Evolutionary conservation across 2,113 vertebrate species (phyloP), one percentile per base, ranked within the genome.

Genomic region (Oceanites oceanicus): DNA sequence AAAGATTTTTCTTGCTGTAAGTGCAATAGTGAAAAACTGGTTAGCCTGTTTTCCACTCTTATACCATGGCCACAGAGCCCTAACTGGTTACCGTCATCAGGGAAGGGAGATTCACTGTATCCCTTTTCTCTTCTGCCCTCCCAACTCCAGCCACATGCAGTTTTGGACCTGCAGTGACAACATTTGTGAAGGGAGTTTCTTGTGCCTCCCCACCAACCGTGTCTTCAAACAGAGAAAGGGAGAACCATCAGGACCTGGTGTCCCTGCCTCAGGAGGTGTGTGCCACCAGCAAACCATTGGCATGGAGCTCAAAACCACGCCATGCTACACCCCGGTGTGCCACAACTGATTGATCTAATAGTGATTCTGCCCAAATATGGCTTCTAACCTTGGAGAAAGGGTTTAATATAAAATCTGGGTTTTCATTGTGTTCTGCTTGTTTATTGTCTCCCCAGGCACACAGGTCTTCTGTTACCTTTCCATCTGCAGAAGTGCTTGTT

Each of bases 401-500:
- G 7, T 19, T 76, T n/a, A 30, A 15, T 15, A 56, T 6, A 2
- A 55, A 11, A 59, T 15, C 0, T 4, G 21, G 1, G 15, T 1
- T 6, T 5, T 66, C 0, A 0, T 6, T 86, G 34, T 12, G 11
- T 50, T 71, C 59, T 7, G 7, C 7, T 52, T 50, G 18, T 59
- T 75, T 12, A 12, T n/a, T 16, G 11, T 44, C 38, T 27, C n/a
- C 21, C 8, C 38, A 19, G 50, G 13, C 30, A 42, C 17, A 7
- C 14, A 14, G 49, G 17, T 52, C 7, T 50, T 30, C 53, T 10
- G 13, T 66, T 92, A 98, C 98, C 98, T 98, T 98, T 98, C 98
- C 97, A 97, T 11, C 96, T 93, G 74, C 96, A 2, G 34, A 98
- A 98, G 36, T 94, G 97, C 2, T 77, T 29, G 63, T 82, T 92